A percentile compares a stretch with the other conserved stretches of the same genome.
Evolutionary conservation across 2,113 vertebrate species (phyloP).

Genomic region (Panurus biarmicus): DNA sequence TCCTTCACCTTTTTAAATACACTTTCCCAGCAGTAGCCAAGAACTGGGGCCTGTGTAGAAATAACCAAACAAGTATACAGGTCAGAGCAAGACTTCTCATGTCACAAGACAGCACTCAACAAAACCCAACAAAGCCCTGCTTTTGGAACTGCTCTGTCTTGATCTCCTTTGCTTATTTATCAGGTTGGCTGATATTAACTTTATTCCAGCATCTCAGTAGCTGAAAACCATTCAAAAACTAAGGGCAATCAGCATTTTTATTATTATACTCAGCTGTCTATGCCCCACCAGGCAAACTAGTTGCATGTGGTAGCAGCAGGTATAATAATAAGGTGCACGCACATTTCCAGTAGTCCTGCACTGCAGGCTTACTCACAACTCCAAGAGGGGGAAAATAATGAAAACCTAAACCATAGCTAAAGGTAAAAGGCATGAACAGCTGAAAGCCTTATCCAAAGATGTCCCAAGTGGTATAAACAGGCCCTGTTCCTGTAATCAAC

Average conservation of each 20-base stretch:
- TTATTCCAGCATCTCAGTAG: neutral
- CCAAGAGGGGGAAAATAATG: neutral
- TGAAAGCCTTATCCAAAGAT: neutral
- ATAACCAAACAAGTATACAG: fast-evolving
- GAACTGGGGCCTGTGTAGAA: fast-evolving
- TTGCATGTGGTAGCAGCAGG: neutral
- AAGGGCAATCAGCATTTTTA: neutral
- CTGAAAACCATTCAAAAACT: neutral
- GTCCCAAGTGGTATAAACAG: neutral
- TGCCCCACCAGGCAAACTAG: neutral
- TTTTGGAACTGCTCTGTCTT: neutral
- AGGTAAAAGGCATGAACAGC: neutral
- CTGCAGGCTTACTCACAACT: fast-evolving
- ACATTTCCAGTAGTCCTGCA: fast-evolving
- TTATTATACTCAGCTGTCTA: neutral
- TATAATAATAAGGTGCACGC: fast-evolving
- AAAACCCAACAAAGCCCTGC: neutral
- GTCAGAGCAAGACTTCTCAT: neutral
- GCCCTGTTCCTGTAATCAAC: neutral
- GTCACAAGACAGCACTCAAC: neutral
- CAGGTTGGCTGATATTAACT: no score
- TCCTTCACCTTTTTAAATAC: neutral
- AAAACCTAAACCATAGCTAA: neutral
- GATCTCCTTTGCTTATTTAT: neutral
- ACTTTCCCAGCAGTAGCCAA: neutral